Percentiles rank a stretch among this genome's conserved stretches.
phyloP scores from a whole-genome alignment of 2,113 vertebrate species.

The Scatophagus argus region DNA sequence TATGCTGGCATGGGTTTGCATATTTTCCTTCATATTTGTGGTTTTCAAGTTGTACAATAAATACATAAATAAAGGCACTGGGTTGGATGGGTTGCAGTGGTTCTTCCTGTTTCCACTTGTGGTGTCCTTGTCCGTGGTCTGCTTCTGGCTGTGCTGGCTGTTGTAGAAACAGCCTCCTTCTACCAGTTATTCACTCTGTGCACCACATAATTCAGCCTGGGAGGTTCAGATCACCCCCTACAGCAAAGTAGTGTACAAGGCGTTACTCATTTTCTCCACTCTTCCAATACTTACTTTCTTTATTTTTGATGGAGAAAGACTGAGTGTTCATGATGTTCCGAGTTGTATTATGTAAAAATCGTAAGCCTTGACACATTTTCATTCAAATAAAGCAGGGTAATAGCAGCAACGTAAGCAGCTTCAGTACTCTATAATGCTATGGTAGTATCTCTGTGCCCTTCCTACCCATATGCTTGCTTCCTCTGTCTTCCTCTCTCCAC shows the following conservation, averaged over 20 bases:
- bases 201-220: constrained; percentile 69
- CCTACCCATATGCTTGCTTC: constrained; percentile 13
- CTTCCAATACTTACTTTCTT: constrained; percentile 44
- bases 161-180: constrained; percentile 56
- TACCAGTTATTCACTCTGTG: constrained; percentile 60
- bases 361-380: not conserved
- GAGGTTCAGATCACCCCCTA: constrained; percentile 62
- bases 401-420: not conserved
- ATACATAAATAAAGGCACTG: constrained; percentile 74
- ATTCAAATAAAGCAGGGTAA: not conserved
- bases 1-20: constrained; percentile 52
- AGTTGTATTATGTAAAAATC: too few species aligned
- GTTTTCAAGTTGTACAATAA: constrained; percentile 66
- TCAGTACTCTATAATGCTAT: constrained; percentile 12
- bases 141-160: constrained; percentile 61
- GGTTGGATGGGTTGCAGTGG: constrained; percentile 61
- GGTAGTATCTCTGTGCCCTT: constrained; percentile 15
- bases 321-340: too few species aligned
- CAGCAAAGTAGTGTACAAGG: constrained; percentile 40
- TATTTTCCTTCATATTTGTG: constrained; percentile 78
- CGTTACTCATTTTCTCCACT: constrained; percentile 70
- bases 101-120: constrained; percentile 82
- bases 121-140: constrained; percentile 75
- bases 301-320: constrained; percentile 31
- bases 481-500: constrained; percentile 32